phyloP scores from a whole-genome alignment of 1,140 invertebrate species.

The Ostrea denselamellosa region DNA sequence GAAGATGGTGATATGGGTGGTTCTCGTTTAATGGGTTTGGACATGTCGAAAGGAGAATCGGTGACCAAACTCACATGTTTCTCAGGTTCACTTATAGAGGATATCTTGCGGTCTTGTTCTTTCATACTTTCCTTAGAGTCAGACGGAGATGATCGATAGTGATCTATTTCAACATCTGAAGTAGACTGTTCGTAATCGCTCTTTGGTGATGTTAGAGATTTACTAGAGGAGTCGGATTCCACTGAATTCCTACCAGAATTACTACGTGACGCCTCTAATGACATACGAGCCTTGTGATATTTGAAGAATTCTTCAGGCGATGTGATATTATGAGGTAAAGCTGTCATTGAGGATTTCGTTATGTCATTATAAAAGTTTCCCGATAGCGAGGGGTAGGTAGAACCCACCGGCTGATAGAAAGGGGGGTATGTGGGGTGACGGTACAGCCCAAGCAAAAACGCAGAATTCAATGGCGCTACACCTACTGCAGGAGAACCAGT shows the following conservation, averaged over 20 bases:
- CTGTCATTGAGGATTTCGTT: constrained; percentile 41
- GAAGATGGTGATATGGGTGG: background rate
- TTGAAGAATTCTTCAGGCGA: constrained; percentile 8
- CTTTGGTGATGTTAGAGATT: constrained; percentile 18
- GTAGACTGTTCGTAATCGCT: constrained; percentile 33
- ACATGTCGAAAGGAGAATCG: background rate
- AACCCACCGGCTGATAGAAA: constrained; percentile 39
- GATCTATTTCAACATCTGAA: background rate
- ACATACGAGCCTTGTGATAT: background rate
- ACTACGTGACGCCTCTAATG: background rate
- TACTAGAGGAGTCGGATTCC: background rate
- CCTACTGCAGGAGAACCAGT: constrained; percentile 54
- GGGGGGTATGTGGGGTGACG: constrained; percentile 50
- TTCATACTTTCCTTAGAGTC: background rate
- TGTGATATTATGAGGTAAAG: background rate
- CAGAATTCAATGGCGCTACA: constrained; percentile 57
- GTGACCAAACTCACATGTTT: background rate
- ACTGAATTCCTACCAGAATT: background rate
- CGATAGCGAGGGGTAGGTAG: constrained; percentile 48
- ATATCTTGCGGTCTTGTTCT: background rate
- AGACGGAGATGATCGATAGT: background rate
- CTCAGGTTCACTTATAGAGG: background rate
- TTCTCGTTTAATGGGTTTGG: background rate
- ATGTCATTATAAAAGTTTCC: constrained; percentile 44
- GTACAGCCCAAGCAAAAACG: constrained; percentile 65